Conservation (phyloP, 2,888 invertebrate species). For the Agrotis ipsilon region DNA sequence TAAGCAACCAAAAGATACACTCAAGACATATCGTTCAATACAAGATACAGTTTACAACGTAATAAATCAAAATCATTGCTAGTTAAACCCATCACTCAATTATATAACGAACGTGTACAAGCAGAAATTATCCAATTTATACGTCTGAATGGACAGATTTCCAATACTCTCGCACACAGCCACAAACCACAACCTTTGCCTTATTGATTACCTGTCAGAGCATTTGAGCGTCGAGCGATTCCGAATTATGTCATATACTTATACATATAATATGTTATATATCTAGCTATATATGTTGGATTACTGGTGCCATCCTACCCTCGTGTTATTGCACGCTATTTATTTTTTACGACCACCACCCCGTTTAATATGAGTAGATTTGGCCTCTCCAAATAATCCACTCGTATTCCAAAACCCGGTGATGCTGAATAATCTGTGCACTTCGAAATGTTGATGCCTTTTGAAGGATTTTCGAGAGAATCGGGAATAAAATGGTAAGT, state of each 20-base stretch:
- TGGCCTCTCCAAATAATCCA: slow-evolving; percentile 64
- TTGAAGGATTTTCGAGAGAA: slow-evolving; percentile 30
- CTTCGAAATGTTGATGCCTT: slow-evolving; percentile 36
- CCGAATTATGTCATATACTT: slow-evolving; percentile 68
- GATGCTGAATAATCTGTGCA: slow-evolving; percentile 52
- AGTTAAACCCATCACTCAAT: slow-evolving; percentile 23
- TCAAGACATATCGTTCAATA: neutral
- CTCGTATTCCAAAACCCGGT: slow-evolving; percentile 43
- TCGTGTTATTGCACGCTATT: slow-evolving; percentile 65
- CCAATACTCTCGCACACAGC: slow-evolving; percentile 51
- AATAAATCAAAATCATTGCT: slow-evolving; percentile 15
- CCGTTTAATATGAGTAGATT: slow-evolving; percentile 62
- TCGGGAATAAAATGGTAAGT: slow-evolving; percentile 38
- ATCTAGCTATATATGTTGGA: slow-evolving; percentile 47
- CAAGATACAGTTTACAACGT: neutral
- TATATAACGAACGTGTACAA: slow-evolving; percentile 26
- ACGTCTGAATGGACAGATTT: slow-evolving; percentile 50
- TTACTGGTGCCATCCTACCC: slow-evolving; percentile 60
- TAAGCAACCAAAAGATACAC: neutral
- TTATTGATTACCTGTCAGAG: slow-evolving; percentile 68
- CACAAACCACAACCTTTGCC: slow-evolving; percentile 61
- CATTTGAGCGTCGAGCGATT: slow-evolving; percentile 62
- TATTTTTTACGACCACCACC: slow-evolving; percentile 63
- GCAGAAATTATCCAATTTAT: slow-evolving; percentile 52
- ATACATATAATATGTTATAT: slow-evolving; percentile 28